These are phyloP conservation scores for Hippocampus kuda DNA, from an alignment of 2,797 vertebrate genomes.

Conservation along the genomic window DNA sequence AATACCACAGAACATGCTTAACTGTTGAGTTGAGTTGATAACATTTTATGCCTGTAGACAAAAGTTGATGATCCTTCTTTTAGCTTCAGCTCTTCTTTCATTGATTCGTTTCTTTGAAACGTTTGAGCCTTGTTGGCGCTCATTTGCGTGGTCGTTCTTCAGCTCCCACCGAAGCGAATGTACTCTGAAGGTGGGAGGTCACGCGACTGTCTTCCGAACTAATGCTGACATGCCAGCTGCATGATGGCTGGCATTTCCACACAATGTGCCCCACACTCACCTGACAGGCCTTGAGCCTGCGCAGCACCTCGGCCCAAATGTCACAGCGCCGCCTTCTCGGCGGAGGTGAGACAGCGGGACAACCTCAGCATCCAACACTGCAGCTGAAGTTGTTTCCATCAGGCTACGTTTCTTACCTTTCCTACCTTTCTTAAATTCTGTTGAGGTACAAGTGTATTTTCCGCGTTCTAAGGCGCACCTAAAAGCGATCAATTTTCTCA, in stretches of 20 bases:
- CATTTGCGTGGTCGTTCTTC: conserved; percentile 18
- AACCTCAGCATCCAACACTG: conserved; percentile 38
- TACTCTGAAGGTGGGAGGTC: neutral
- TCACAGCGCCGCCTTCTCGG: conserved; percentile 64
- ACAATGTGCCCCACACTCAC: conserved; percentile 19
- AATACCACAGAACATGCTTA: too few species aligned
- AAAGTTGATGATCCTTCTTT: too few species aligned
- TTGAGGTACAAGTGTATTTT: neutral
- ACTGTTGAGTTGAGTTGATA: too few species aligned
- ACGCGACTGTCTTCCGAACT: neutral
- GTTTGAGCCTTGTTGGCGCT: neutral
- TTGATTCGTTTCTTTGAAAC: neutral
- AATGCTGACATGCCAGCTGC: conserved; percentile 33
- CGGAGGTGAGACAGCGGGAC: conserved; percentile 62
- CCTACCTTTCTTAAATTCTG: neutral
- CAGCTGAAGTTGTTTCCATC: too few species aligned
- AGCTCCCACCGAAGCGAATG: conserved; percentile 30
- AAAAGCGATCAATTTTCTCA: too few species aligned
- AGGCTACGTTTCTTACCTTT: too few species aligned
- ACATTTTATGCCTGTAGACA: too few species aligned
- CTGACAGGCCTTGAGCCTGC: conserved; percentile 40
- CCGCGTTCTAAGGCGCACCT: too few species aligned
- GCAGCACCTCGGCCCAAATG: conserved; percentile 66
- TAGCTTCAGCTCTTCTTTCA: neutral
- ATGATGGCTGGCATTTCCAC: conserved; percentile 55